These are phyloP conservation scores for Halcyon badia DNA, from an alignment of 2,797 vertebrate species.

Conservation along the genomic window DNA sequence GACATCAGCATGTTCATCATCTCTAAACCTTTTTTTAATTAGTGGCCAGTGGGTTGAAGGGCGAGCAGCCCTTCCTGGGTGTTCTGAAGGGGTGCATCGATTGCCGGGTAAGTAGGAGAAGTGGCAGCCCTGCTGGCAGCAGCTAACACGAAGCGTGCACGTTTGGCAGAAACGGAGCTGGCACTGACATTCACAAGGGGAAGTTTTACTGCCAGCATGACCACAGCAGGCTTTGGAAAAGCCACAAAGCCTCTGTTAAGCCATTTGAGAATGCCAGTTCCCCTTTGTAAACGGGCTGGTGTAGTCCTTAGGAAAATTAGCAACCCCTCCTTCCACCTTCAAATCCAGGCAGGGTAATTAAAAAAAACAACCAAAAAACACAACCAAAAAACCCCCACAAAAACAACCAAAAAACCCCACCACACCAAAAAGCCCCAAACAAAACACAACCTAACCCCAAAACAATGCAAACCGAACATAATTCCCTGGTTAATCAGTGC, in stretches of 20 bases:
- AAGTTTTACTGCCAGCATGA: neutral
- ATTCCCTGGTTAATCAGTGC: neutral
- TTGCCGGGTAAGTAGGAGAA: neutral
- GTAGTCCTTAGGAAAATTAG: neutral
- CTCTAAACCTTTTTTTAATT: neutral
- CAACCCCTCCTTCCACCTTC: neutral
- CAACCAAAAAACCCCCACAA: too few species aligned
- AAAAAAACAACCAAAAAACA: too few species aligned
- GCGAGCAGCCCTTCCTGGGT: neutral
- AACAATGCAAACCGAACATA: neutral
- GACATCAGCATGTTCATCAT: neutral
- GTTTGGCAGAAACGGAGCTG: neutral
- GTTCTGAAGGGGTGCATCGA: neutral
- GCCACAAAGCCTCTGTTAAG: neutral
- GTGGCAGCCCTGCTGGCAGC: neutral
- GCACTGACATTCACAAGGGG: neutral
- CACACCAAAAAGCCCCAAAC: too few species aligned
- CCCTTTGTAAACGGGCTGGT: neutral
- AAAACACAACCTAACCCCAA: neutral
- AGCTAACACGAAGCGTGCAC: accelerated
- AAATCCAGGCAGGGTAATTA: neutral
- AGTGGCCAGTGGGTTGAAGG: neutral
- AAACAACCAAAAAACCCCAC: too few species aligned
- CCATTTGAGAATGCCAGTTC: neutral
- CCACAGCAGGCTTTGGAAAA: neutral